These are phyloP conservation scores for Nomada lathburiana DNA, from an alignment of 2,888 invertebrate species.

Conservation along the genomic window DNA sequence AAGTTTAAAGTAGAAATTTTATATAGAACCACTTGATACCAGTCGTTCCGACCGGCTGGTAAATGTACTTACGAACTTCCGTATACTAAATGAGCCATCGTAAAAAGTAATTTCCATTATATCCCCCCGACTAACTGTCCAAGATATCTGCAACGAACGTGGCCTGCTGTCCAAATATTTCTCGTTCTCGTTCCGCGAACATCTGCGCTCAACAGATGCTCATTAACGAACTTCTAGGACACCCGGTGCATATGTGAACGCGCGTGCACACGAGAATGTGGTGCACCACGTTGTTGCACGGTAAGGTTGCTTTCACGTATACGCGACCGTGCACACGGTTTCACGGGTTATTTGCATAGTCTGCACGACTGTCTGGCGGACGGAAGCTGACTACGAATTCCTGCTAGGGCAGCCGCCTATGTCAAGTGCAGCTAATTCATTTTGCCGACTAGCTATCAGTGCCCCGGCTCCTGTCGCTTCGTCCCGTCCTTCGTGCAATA, in stretches of 20 bases:
- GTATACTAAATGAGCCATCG: no score
- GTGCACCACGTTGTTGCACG: conserved; percentile 39
- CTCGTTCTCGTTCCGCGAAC: not conserved
- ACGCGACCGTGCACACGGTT: conserved; percentile 36
- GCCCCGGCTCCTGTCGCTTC: conserved; percentile 13
- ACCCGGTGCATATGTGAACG: conserved; percentile 36
- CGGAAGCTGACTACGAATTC: conserved; percentile 61
- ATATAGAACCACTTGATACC: no score
- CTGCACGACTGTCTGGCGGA: conserved; percentile 56
- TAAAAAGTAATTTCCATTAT: no score
- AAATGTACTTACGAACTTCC: no score
- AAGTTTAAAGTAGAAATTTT: no score
- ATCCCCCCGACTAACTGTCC: no score
- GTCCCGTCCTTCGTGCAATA: conserved; percentile 33
- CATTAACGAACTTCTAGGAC: conserved; percentile 17
- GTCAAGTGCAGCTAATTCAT: conserved; percentile 61
- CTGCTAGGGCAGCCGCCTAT: conserved; percentile 45
- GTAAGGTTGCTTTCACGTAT: conserved; percentile 41
- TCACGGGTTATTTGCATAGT: conserved; percentile 65
- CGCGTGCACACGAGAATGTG: conserved; percentile 47
- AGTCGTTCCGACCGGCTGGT: no score
- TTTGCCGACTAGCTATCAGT: conserved; percentile 29
- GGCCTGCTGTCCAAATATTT: not conserved
- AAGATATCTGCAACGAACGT: not conserved
- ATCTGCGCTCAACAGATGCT: not conserved